Evolutionary conservation across 2,113 vertebrate genomes (phyloP).

Genomic region (Epinephelus fuscoguttatus): DNA sequence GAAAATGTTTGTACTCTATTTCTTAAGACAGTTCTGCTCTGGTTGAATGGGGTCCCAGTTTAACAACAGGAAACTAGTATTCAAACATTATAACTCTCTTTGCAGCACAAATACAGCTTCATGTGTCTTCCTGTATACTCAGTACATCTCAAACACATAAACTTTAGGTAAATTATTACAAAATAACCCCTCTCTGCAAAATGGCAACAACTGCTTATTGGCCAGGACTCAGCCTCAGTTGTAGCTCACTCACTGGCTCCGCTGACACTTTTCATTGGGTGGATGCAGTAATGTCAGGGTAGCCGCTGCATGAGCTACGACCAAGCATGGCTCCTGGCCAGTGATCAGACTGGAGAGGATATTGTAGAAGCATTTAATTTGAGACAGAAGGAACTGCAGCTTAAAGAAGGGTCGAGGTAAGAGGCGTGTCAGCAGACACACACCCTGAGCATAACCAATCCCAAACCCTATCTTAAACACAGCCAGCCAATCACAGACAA

Average conservation of each 20-base stretch:
- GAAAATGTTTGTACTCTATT: not conserved
- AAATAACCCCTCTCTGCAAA: not conserved
- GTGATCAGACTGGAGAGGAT: not conserved
- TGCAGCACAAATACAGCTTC: not conserved
- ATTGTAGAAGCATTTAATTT: constrained; percentile 7
- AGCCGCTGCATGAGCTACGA: constrained; percentile 21
- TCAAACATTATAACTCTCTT: not conserved
- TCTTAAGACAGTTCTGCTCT: not conserved
- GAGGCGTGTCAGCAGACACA: constrained; percentile 57
- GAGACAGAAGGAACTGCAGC: constrained; percentile 26
- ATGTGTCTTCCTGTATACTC: not conserved
- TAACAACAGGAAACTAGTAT: not conserved
- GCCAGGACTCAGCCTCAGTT: not conserved
- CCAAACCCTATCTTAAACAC: constrained; percentile 9
- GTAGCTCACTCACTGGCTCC: constrained; percentile 19
- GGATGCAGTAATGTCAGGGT: constrained; percentile 38
- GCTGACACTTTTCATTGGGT: constrained; percentile 23
- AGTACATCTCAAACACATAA: not conserved
- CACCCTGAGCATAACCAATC: constrained; percentile 56
- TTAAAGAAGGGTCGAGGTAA: constrained; percentile 10
- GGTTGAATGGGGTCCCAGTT: not conserved
- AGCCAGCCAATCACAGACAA: constrained; percentile 46
- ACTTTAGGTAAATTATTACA: constrained; percentile 2
- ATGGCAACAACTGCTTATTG: constrained; percentile 1
- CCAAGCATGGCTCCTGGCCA: constrained; percentile 13